Evolutionary conservation across 2,797 vertebrate genomes (phyloP).

Genomic region (Pantherophis vulpinus): DNA sequence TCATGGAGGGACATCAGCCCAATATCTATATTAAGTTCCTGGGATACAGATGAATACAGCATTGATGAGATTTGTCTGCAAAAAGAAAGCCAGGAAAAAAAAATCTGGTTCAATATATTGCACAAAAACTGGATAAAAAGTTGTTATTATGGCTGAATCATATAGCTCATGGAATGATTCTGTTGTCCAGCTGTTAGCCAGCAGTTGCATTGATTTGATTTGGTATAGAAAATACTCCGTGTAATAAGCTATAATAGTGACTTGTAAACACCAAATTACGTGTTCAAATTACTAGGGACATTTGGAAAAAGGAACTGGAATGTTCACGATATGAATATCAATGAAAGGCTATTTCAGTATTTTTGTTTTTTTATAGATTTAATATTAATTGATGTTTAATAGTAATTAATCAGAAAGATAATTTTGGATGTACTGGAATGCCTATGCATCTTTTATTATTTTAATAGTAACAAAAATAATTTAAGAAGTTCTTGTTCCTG

Average conservation of each 20-base stretch:
- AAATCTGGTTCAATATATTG: background rate
- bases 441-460: background rate
- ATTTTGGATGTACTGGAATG: background rate
- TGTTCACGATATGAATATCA: background rate
- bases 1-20: background rate
- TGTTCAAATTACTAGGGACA: background rate
- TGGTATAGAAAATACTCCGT: background rate
- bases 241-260: background rate
- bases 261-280: background rate
- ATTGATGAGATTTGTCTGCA: background rate
- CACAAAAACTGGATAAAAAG: background rate
- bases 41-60: background rate
- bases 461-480: background rate
- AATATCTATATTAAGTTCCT: background rate
- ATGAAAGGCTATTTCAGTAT: background rate
- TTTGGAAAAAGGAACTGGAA: background rate
- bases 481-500: background rate
- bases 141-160: background rate
- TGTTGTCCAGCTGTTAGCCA: background rate
- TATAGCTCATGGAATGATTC: background rate
- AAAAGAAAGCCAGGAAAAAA: background rate
- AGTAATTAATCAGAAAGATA: background rate
- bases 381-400: background rate
- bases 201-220: background rate
- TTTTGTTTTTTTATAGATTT: background rate